Percentiles rank a stretch among this genome's conserved stretches.
phyloP scores from a whole-genome alignment of 1,140 invertebrate species.

The Lordiphosa stackelbergi region DNA sequence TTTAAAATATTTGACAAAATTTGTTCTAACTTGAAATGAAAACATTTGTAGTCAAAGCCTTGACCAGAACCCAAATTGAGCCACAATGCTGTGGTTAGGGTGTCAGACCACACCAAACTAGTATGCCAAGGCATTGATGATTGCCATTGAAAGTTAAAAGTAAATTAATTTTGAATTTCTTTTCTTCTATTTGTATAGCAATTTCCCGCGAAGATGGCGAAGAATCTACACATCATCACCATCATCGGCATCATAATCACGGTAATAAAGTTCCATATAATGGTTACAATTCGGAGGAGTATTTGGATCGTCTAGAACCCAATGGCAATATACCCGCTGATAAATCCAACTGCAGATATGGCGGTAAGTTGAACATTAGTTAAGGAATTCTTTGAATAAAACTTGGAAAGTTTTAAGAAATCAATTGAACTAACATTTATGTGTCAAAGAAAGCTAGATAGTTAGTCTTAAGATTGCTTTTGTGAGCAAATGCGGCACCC shows the following conservation, averaged over 20 bases:
- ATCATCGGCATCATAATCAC: slow-evolving; percentile 75
- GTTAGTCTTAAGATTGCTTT: no score
- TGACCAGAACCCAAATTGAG: slow-evolving; percentile 9
- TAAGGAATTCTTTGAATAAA: background rate
- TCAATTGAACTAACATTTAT: no score
- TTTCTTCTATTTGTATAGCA: slow-evolving; percentile 77
- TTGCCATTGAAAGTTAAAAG: slow-evolving; percentile 25
- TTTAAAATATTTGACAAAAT: slow-evolving; percentile 23
- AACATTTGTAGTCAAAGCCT: slow-evolving; percentile 22
- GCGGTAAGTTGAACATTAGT: slow-evolving; percentile 54
- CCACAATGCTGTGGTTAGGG: slow-evolving; percentile 32
- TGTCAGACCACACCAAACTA: slow-evolving; percentile 37
- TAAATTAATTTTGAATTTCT: slow-evolving; percentile 30
- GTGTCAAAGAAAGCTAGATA: no score
- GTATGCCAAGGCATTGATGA: slow-evolving; percentile 32
- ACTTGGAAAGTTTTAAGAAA: background rate
- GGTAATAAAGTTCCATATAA: slow-evolving; percentile 87
- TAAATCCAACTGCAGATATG: slow-evolving; percentile 76
- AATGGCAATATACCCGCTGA: slow-evolving; percentile 87
- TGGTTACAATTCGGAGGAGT: slow-evolving; percentile 91
- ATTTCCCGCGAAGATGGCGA: slow-evolving; percentile 88
- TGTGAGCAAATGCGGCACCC: no score
- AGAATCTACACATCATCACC: slow-evolving; percentile 78
- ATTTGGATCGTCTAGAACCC: slow-evolving; percentile 91
- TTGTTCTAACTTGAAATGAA: slow-evolving; percentile 18